These are phyloP conservation scores for Drosophila quinaria DNA, from an alignment of 2,888 invertebrate genomes.

Conservation along the genomic window DNA sequence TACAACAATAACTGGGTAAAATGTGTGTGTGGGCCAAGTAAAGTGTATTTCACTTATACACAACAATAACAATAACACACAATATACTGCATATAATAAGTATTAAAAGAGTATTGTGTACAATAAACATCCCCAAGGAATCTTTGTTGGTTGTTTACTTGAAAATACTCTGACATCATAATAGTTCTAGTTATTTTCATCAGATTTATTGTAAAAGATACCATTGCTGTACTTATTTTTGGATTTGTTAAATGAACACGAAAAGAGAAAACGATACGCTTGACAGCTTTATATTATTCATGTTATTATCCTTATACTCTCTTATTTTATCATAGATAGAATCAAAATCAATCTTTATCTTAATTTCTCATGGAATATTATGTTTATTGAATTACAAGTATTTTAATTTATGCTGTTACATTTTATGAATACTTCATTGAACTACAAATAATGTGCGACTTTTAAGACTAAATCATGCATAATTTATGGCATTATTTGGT, in stretches of 20 bases:
- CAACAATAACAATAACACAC: conserved; percentile 28
- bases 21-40: conserved; percentile 5
- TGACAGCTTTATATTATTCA: not conserved
- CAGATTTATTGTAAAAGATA: conserved; percentile 6
- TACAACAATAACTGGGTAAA: conserved; percentile 16
- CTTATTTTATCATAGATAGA: not conserved
- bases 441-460: conserved; percentile 3
- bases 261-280: not conserved
- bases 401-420: conserved; percentile 7
- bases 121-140: conserved; percentile 16
- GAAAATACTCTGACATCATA: conserved; percentile 5
- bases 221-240: not conserved
- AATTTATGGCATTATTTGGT: conserved; percentile 34
- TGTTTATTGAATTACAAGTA: conserved; percentile 16
- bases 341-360: not conserved
- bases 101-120: conserved; percentile 35
- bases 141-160: conserved; percentile 29
- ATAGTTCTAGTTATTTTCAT: not conserved
- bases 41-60: conserved; percentile 7
- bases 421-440: conserved; percentile 7
- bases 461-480: conserved; percentile 23
- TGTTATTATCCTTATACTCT: not conserved
- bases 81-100: conserved; percentile 25
- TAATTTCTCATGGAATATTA: not conserved
- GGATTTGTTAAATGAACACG: not conserved